Conservation (phyloP, 2,113 vertebrate genomes). For the Mionectes macconnelli region DNA sequence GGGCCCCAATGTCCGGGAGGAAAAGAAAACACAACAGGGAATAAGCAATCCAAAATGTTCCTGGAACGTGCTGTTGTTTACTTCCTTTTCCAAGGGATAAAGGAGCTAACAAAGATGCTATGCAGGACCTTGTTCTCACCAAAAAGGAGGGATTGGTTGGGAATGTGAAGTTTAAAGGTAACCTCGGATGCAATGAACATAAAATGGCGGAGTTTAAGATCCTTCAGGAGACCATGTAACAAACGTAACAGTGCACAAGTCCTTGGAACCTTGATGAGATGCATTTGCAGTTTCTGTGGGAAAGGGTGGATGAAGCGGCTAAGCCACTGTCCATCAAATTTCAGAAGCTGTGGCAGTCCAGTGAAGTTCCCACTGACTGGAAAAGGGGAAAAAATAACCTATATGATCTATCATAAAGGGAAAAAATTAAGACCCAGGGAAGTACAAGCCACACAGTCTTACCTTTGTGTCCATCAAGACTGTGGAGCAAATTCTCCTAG, state of each 20-base stretch:
- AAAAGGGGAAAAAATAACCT: not conserved
- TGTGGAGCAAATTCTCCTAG: not conserved
- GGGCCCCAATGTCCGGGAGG: not conserved
- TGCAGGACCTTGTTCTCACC: not conserved
- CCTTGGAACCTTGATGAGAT: not conserved
- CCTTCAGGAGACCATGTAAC: not conserved
- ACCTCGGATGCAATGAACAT: not conserved
- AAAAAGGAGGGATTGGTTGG: not conserved
- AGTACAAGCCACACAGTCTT: not conserved
- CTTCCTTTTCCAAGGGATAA: not conserved
- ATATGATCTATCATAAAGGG: not conserved
- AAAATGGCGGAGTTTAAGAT: not conserved
- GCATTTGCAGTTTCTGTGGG: not conserved
- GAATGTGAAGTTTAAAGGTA: not conserved
- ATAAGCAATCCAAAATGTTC: not conserved
- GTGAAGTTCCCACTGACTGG: not conserved
- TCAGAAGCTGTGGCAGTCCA: not conserved
- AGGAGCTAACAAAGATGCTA: not conserved
- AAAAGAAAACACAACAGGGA: not conserved
- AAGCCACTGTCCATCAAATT: not conserved
- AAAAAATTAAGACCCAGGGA: not conserved
- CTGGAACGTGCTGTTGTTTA: not conserved
- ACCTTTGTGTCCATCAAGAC: not conserved
- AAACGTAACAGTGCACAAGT: not conserved
- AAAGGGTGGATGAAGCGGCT: not conserved